phyloP scores from a whole-genome alignment of 2,113 vertebrate genomes.

The Formicarius rufipectus region DNA sequence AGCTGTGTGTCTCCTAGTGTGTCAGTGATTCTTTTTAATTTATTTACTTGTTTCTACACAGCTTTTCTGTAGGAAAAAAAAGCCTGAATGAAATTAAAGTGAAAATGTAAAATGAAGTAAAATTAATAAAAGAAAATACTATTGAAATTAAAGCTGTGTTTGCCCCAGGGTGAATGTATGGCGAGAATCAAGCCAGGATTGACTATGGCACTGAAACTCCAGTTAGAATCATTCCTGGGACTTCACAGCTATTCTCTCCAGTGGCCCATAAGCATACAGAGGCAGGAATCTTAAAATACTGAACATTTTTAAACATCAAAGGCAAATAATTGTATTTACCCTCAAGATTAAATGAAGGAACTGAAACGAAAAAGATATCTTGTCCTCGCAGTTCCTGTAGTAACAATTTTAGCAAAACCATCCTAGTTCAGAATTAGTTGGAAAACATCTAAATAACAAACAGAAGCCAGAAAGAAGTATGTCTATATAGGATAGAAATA shows the following conservation, averaged over 20 bases:
- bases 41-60: constrained; percentile 29
- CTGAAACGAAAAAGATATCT: neutral
- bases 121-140: constrained; percentile 3
- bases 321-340: constrained; percentile 9
- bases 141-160: neutral
- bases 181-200: neutral
- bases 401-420: neutral
- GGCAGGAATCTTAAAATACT: neutral
- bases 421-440: neutral
- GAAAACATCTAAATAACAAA: neutral
- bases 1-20: constrained; percentile 36
- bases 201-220: neutral
- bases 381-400: neutral
- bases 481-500: neutral
- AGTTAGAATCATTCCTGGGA: neutral
- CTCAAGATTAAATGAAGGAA: neutral
- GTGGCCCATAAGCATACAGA: neutral
- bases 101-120: constrained; percentile 14
- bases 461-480: neutral
- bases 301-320: neutral
- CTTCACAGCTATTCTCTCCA: neutral
- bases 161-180: neutral
- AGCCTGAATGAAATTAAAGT: neutral
- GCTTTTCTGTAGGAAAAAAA: constrained; percentile 23
- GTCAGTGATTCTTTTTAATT: constrained; percentile 32